Evolutionary conservation across 2,113 vertebrate species (phyloP), one percentile per base, ranked within the genome.

Genomic region (Callithrix jacchus): DNA sequence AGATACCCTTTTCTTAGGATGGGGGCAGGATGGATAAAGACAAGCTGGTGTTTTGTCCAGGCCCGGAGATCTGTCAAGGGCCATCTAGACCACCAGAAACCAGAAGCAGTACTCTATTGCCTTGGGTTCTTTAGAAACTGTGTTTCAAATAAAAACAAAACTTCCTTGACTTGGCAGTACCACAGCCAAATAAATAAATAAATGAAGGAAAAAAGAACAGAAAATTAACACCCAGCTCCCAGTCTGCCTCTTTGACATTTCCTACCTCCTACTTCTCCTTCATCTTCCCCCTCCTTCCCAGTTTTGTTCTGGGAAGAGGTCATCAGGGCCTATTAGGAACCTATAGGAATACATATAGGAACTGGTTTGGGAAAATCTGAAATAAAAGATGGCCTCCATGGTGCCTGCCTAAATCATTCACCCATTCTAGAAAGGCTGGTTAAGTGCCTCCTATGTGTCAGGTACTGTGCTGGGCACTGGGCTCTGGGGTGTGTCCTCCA

Each of bases 141-240:
- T 56, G 47, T 95, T 95, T 18, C 81, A 88, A 77, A 94, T 52
- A 85, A 80, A 95, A 94, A 83, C 35, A 81, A 85, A 83, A 89
- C 47, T 83, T 52, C 37, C 54, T 83, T 66, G 9, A 94, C 58
- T 87, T 35, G 58, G 30, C 42, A 73, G 83, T 8, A 71, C 23
- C 61, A 64, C 27, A 30, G 61, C 27, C 61, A 2, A 64, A 64
- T 64, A 64, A 64, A 30, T 64, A 30, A 14, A 64, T 32, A 64
- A 64, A 64, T 30, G 13, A 40, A 20, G 0, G 8, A 73, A 40
- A 37, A 37, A 73, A 23, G n/a, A 23, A 74, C 32, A 42, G 37
- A 58, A 82, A 80, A 45, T 47, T 37, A 70, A 87, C 21, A 61
- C 17, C 14, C n/a, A 58, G 12, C 54, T 93, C 79, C 66, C 79